These are phyloP conservation scores for Chaunax sp. DNA, from an alignment of 2,797 vertebrate species.

Conservation along the genomic window DNA sequence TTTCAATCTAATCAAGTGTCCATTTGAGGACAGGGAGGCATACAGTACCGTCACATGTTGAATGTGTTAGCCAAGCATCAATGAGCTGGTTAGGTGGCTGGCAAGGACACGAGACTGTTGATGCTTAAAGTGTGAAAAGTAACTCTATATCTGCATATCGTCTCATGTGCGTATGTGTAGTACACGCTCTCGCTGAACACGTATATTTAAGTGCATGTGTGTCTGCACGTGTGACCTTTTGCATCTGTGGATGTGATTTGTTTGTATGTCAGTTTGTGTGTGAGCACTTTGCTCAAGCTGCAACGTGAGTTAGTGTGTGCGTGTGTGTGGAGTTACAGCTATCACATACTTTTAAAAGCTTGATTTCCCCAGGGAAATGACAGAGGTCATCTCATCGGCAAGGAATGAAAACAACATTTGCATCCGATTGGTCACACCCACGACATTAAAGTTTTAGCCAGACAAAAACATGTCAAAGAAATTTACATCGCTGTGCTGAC, in stretches of 20 bases:
- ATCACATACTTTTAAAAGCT: constrained; percentile 87
- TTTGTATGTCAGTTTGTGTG: constrained; percentile 38
- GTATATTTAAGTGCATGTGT: constrained; percentile 4
- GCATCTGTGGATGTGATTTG: constrained; percentile 36
- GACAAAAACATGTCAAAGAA: constrained; percentile 99
- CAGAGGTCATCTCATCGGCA: constrained; percentile 93
- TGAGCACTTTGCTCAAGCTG: constrained; percentile 17
- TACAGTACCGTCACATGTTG: constrained; percentile 54
- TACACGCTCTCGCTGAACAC: constrained; percentile 16
- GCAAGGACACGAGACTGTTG: constrained; percentile 35
- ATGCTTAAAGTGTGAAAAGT: constrained; percentile 36
- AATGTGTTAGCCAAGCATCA: constrained; percentile 65
- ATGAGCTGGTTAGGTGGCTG: constrained; percentile 49
- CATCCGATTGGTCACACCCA: constrained; percentile 97
- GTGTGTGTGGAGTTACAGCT: constrained; percentile 75
- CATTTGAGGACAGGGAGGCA: constrained; percentile 44
- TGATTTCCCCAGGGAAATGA: constrained; percentile 92
- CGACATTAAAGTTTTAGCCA: constrained; percentile 97
- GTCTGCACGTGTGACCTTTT: constrained; percentile 40
- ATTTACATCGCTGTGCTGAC: constrained; percentile 95
- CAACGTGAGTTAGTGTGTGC: constrained; percentile 15
- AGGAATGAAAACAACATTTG: constrained; percentile 98
- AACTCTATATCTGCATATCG: constrained; percentile 33
- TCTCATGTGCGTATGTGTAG: neutral
- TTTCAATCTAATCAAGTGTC: constrained; percentile 64